phyloP scores from a whole-genome alignment of 2,888 invertebrate genomes.

The Cotesia congregata region DNA sequence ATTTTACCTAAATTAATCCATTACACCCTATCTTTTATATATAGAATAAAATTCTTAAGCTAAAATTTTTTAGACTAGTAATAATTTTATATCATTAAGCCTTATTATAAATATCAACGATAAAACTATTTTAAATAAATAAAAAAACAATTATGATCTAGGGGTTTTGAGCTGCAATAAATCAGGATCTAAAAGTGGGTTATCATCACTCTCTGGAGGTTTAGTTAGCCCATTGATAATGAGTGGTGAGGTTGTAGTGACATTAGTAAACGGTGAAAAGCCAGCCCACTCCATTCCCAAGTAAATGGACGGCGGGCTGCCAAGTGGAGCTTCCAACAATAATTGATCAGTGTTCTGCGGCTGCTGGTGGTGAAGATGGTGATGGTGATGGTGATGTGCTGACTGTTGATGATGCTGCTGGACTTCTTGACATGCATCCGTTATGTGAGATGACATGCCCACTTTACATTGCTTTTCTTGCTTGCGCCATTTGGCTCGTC shows the following conservation, averaged over 20 bases:
- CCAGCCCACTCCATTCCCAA: constrained; percentile 70
- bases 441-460: constrained; percentile 59
- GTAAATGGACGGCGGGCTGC: constrained; percentile 68
- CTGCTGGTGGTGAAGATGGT: constrained; percentile 57
- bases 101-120: constrained; percentile 1
- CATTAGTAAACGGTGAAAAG: constrained; percentile 65
- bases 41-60: too few species aligned
- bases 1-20: not conserved
- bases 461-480: constrained; percentile 71
- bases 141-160: constrained; percentile 57
- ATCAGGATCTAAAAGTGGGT: constrained; percentile 66
- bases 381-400: constrained; percentile 46
- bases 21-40: too few species aligned
- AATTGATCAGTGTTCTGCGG: constrained; percentile 61
- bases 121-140: constrained; percentile 9
- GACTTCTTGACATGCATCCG: constrained; percentile 57
- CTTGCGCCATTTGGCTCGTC: constrained; percentile 74
- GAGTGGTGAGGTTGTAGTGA: constrained; percentile 62
- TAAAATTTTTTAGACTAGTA: constrained; percentile 9
- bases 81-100: not conserved
- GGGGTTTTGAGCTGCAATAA: constrained; percentile 66
- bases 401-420: constrained; percentile 47
- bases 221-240: constrained; percentile 66
- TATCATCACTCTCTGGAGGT: constrained; percentile 62
- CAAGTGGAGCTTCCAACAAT: constrained; percentile 64